Evolutionary conservation across 2,888 invertebrate species (phyloP).

Genomic region (Hoplodrina blanda): DNA sequence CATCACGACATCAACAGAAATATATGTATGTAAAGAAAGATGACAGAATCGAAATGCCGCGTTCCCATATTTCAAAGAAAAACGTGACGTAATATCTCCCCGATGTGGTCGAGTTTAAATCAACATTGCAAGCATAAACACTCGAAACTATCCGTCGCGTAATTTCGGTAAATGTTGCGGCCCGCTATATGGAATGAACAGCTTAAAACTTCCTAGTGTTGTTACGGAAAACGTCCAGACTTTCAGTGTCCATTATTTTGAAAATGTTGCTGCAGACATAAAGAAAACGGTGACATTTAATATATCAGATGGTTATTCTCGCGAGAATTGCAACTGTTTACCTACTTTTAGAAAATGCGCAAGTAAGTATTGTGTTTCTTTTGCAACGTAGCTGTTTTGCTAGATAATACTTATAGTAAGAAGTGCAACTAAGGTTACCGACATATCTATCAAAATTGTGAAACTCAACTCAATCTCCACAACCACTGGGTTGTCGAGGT

Average conservation of each 20-base stretch:
- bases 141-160: neutral
- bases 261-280: conserved; percentile 40
- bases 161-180: neutral
- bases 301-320: conserved; percentile 49
- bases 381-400: conserved; percentile 8
- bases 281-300: conserved; percentile 50
- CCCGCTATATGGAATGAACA: neutral
- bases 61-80: too few species aligned
- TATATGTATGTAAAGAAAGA: too few species aligned
- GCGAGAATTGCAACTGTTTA: conserved; percentile 47
- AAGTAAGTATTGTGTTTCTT: conserved; percentile 24
- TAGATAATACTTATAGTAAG: neutral
- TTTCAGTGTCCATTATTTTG: conserved; percentile 44
- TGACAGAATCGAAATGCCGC: too few species aligned
- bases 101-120: too few species aligned
- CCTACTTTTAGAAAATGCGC: conserved; percentile 44
- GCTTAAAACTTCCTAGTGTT: neutral
- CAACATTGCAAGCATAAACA: neutral
- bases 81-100: too few species aligned
- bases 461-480: too few species aligned
- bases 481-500: too few species aligned
- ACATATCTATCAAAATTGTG: too few species aligned
- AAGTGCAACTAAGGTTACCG: too few species aligned
- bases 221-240: conserved; percentile 19
- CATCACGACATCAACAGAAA: too few species aligned